These are phyloP conservation scores for Parapristionchus giblindavisi DNA, from an alignment of 2,888 invertebrate genomes.

Conservation along the genomic window DNA sequence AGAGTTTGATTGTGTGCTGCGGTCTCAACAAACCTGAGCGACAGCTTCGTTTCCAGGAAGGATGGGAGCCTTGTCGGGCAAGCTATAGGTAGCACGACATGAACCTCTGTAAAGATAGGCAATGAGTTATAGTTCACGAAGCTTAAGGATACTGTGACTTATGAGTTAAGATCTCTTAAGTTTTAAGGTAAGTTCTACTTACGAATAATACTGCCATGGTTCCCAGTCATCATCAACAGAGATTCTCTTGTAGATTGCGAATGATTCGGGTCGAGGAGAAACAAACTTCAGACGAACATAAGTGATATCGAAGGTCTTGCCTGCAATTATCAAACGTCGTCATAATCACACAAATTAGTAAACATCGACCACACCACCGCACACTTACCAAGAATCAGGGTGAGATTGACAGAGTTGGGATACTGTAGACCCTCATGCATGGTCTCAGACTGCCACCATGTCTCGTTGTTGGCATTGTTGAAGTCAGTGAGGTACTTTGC, in stretches of 20 bases:
- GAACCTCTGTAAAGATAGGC: slow-evolving; percentile 75
- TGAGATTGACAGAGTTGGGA: slow-evolving; percentile 90
- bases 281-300: slow-evolving; percentile 92
- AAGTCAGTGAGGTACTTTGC: slow-evolving; percentile 82
- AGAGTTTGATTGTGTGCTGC: not conserved
- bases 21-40: slow-evolving; percentile 88
- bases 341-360: not conserved
- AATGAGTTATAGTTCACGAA: not conserved
- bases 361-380: not conserved
- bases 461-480: slow-evolving; percentile 87
- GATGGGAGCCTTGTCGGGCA: slow-evolving; percentile 81
- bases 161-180: not conserved
- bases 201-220: slow-evolving; percentile 76
- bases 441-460: slow-evolving; percentile 98
- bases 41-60: slow-evolving; percentile 85
- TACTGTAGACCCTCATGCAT: slow-evolving; percentile 92
- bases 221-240: slow-evolving; percentile 77
- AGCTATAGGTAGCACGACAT: slow-evolving; percentile 88
- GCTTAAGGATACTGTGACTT: not conserved
- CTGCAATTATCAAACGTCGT: slow-evolving; percentile 75
- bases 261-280: slow-evolving; percentile 95
- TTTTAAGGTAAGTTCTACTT: slow-evolving; percentile 5
- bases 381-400: slow-evolving; percentile 81
- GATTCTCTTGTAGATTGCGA: slow-evolving; percentile 88
- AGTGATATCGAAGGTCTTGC: slow-evolving; percentile 94